phyloP scores from a whole-genome alignment of 2,888 invertebrate species.

The Cheilosia variabilis region DNA sequence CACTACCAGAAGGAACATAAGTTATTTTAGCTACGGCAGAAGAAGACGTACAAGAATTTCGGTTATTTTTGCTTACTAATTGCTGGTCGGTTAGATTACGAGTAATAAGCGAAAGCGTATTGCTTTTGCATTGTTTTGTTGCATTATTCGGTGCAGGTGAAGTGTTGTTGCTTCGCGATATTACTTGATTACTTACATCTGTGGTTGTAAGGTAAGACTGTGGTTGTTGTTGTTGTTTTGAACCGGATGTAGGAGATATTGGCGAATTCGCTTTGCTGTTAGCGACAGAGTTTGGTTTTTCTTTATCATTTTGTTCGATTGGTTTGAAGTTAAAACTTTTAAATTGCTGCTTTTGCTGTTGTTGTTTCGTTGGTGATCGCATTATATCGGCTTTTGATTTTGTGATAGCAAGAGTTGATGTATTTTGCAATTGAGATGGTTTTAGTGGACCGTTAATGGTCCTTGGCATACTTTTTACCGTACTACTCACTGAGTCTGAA shows the following conservation, averaged over 20 bases:
- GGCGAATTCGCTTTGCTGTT: conserved; percentile 20
- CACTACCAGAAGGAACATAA: conserved; percentile 57
- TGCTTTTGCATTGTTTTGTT: conserved; percentile 54
- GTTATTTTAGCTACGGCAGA: conserved; percentile 55
- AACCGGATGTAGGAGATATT: conserved; percentile 24
- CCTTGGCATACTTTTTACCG: conserved; percentile 31
- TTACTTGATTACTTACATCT: conserved; percentile 70
- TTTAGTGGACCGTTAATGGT: conserved; percentile 35
- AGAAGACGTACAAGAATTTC: conserved; percentile 33
- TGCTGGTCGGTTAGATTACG: conserved; percentile 61
- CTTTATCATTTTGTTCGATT: conserved; percentile 40
- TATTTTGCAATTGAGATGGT: conserved; percentile 21
- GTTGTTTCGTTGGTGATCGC: conserved; percentile 51
- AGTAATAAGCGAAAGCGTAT: conserved; percentile 69
- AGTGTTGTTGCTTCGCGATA: conserved; percentile 35
- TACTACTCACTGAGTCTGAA: conserved; percentile 65
- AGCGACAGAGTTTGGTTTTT: conserved; percentile 4
- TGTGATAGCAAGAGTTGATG: conserved; percentile 41
- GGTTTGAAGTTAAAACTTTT: conserved; percentile 43
- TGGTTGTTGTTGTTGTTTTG: conserved; percentile 55
- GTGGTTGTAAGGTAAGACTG: conserved; percentile 50
- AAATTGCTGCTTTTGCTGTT: conserved; percentile 46
- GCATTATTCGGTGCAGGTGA: conserved; percentile 56
- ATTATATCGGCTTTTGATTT: conserved; percentile 54
- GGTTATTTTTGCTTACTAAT: conserved; percentile 48